phyloP scores from a whole-genome alignment of 2,888 invertebrate species.

The Sesamia inferens region DNA sequence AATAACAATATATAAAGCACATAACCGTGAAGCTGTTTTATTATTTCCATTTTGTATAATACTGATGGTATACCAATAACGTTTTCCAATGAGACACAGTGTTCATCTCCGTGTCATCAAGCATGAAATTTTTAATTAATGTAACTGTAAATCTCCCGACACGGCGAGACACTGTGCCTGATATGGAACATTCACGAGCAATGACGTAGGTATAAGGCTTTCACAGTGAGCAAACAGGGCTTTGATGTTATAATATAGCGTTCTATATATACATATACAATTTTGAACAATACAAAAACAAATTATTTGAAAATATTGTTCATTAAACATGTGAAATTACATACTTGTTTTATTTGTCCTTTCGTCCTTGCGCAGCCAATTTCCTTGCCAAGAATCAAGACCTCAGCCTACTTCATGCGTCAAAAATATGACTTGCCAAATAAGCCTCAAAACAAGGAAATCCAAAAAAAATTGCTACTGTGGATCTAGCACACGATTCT shows the following conservation, averaged over 20 bases:
- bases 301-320: conserved; percentile 88
- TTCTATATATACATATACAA: conserved; percentile 88
- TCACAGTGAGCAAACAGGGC: conserved; percentile 88
- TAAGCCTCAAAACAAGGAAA: too few species aligned
- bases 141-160: conserved; percentile 23
- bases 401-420: neutral
- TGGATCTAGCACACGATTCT: too few species aligned
- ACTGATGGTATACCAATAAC: conserved; percentile 66
- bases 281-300: conserved; percentile 86
- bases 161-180: conserved; percentile 62
- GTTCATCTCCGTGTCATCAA: conserved; percentile 22
- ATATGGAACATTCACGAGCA: conserved; percentile 68
- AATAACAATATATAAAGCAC: conserved; percentile 46
- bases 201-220: conserved; percentile 83
- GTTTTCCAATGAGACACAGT: conserved; percentile 61
- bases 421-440: neutral
- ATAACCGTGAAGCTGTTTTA: conserved; percentile 51
- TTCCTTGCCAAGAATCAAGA: neutral
- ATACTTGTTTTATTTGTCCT: conserved; percentile 70
- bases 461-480: too few species aligned
- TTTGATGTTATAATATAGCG: conserved; percentile 86
- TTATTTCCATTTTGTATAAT: conserved; percentile 58
- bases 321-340: conserved; percentile 87
- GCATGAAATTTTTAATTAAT: conserved; percentile 37
- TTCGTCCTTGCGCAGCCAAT: neutral